Evolutionary conservation across 1,140 invertebrate species (phyloP).

Genomic region (Eupeodes corollae): DNA sequence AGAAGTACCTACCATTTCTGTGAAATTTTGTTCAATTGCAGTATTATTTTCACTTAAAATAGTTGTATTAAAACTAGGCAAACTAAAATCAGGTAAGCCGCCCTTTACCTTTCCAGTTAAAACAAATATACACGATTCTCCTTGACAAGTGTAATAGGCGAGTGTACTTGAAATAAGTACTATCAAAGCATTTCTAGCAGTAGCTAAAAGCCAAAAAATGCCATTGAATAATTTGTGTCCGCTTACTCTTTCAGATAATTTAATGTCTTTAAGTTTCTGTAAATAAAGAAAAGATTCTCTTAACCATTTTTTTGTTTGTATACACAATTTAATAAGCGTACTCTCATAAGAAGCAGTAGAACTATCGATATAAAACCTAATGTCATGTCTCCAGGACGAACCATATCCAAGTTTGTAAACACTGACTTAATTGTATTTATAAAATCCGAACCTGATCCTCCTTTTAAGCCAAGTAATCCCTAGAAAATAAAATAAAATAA

Average conservation of each 20-base stretch:
- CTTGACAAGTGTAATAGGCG: conserved; percentile 41
- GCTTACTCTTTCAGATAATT: conserved; percentile 24
- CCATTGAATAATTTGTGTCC: conserved; percentile 38
- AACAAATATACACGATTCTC: conserved; percentile 44
- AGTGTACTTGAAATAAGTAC: conserved; percentile 53
- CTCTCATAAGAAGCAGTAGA: conserved; percentile 52
- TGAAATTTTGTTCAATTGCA: conserved; percentile 35
- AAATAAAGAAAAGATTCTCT: conserved; percentile 14
- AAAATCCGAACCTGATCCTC: conserved; percentile 47
- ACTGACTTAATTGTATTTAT: conserved; percentile 51
- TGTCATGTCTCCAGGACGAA: conserved; percentile 46
- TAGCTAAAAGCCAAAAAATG: conserved; percentile 59
- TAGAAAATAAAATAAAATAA: background rate
- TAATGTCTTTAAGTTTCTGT: conserved; percentile 56
- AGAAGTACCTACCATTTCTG: conserved; percentile 38
- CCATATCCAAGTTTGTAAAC: conserved; percentile 42
- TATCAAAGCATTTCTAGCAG: conserved; percentile 64
- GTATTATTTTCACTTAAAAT: conserved; percentile 42
- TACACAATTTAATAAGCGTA: conserved; percentile 40
- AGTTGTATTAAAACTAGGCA: conserved; percentile 50
- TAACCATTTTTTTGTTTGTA: no score
- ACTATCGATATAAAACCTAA: conserved; percentile 54
- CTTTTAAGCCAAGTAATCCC: conserved; percentile 60
- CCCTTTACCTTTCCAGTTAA: conserved; percentile 52
- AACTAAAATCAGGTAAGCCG: conserved; percentile 46